Conservation (phyloP, 2,888 invertebrate genomes). For the Cosmopolites sordidus region DNA sequence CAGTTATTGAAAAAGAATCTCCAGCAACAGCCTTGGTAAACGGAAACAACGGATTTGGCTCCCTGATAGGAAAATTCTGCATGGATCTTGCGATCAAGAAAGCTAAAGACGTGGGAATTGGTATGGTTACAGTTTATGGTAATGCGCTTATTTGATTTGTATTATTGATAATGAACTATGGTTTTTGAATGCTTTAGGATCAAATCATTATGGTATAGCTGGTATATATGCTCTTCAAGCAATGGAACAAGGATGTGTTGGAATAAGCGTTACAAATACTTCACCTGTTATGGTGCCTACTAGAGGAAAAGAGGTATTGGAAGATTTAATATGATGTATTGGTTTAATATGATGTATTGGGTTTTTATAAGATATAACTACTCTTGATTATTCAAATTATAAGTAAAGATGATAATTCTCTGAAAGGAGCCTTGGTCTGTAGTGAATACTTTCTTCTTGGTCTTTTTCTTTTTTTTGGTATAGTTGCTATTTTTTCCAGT, state of each 20-base stretch:
- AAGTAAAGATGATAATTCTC: no score
- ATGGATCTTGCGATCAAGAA: slow-evolving; percentile 66
- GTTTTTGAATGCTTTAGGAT: slow-evolving; percentile 17
- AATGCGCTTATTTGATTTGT: slow-evolving; percentile 7
- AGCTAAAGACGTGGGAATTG: slow-evolving; percentile 62
- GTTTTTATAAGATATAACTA: no score
- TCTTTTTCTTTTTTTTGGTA: no score
- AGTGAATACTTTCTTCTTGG: no score
- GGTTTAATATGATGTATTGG: no score
- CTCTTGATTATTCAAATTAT: no score
- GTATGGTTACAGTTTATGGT: slow-evolving; percentile 61
- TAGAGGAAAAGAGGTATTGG: slow-evolving; percentile 31
- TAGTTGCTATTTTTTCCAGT: no score
- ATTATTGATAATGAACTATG: background rate
- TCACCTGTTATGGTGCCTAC: slow-evolving; percentile 80
- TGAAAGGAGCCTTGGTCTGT: no score
- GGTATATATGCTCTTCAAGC: slow-evolving; percentile 75
- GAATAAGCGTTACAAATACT: slow-evolving; percentile 83
- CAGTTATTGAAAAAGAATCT: slow-evolving; percentile 56
- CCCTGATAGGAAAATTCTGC: slow-evolving; percentile 59
- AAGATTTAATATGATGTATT: no score
- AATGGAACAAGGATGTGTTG: slow-evolving; percentile 65
- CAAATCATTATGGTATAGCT: slow-evolving; percentile 61
- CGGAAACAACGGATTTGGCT: slow-evolving; percentile 65
- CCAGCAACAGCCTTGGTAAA: slow-evolving; percentile 56